These are phyloP conservation scores for Odobenus rosmarus DNA, from an alignment of 2,113 vertebrate species.

Conservation along the genomic window DNA sequence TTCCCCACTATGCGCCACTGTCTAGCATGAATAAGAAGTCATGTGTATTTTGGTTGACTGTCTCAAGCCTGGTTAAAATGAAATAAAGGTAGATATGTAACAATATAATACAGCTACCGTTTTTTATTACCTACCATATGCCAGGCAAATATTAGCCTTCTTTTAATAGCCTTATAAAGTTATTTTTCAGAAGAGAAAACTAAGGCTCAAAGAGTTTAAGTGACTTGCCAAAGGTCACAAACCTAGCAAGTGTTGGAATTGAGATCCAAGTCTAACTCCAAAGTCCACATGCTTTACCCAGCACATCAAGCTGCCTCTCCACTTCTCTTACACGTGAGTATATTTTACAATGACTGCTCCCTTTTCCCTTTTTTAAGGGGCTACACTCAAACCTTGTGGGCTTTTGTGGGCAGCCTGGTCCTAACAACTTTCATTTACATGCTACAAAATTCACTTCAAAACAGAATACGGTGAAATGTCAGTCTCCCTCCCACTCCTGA, in stretches of 20 bases:
- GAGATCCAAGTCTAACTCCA: neutral
- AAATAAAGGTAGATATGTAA: neutral
- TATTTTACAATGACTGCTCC: neutral
- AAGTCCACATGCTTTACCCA: neutral
- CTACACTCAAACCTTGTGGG: neutral
- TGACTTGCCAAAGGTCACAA: neutral
- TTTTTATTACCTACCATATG: neutral
- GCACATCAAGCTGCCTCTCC: neutral
- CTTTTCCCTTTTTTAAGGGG: neutral
- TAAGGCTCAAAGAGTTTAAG: neutral
- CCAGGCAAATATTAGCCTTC: neutral
- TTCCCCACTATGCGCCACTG: neutral
- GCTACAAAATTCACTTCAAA: neutral
- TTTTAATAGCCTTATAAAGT: neutral
- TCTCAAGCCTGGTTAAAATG: neutral
- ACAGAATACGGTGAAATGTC: neutral
- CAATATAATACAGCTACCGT: neutral
- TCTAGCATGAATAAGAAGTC: neutral
- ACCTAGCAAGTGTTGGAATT: neutral
- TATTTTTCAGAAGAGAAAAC: slow-evolving; percentile 39
- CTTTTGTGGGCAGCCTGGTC: neutral
- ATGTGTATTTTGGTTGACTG: neutral
- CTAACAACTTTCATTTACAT: neutral
- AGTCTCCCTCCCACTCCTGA: neutral
- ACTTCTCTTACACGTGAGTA: neutral